Conservation (phyloP, 2,888 invertebrate genomes). For the Orthosia cruda region DNA sequence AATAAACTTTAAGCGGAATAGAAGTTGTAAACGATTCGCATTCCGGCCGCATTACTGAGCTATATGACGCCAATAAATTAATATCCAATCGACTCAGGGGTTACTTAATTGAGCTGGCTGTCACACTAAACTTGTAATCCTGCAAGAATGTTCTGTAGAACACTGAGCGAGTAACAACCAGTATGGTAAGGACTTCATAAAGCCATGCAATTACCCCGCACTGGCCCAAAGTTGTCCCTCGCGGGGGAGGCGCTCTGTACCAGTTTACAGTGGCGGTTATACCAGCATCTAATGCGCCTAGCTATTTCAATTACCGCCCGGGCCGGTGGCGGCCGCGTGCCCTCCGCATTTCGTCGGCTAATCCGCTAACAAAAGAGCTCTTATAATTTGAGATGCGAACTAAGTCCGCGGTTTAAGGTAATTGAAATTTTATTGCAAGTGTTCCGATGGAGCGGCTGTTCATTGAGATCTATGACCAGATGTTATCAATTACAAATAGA, state of each 20-base stretch:
- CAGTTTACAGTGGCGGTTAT: slow-evolving; percentile 63
- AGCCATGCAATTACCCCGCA: slow-evolving; percentile 15
- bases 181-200: slow-evolving; percentile 19
- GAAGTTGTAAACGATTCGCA: slow-evolving; percentile 49
- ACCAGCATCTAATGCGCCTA: slow-evolving; percentile 78
- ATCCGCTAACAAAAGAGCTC: slow-evolving; percentile 82
- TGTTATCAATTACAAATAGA: slow-evolving; percentile 10
- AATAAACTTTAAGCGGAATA: slow-evolving; percentile 42
- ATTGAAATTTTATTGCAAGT: slow-evolving; percentile 84
- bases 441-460: slow-evolving; percentile 70
- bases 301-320: slow-evolving; percentile 82
- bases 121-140: slow-evolving; percentile 82
- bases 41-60: slow-evolving; percentile 64
- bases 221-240: background rate
- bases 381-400: slow-evolving; percentile 75
- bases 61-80: slow-evolving; percentile 82
- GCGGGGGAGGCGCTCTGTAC: slow-evolving; percentile 16
- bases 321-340: slow-evolving; percentile 65
- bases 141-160: slow-evolving; percentile 75
- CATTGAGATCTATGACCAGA: slow-evolving; percentile 50
- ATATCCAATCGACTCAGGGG: slow-evolving; percentile 83
- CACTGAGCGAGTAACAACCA: slow-evolving; percentile 60
- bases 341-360: slow-evolving; percentile 79
- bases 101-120: slow-evolving; percentile 79
- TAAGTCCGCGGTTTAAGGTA: slow-evolving; percentile 75